Conservation (phyloP, 2,113 vertebrate species). For the Dromaius novaehollandiae region DNA sequence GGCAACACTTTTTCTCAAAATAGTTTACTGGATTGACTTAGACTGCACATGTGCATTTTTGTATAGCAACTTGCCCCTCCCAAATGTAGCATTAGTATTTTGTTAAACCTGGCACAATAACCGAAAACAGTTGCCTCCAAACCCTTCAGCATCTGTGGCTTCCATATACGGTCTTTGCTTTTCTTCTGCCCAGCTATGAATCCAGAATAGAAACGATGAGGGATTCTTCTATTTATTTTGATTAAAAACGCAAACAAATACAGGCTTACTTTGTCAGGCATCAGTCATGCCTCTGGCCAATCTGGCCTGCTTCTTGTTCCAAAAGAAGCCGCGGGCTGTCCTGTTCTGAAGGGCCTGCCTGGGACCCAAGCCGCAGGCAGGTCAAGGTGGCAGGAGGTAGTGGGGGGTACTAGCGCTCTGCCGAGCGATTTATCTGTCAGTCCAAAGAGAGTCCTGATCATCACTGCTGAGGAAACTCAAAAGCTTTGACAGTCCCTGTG, state of each 20-base stretch:
- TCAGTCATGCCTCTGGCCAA: not conserved
- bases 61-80: not conserved
- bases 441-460: not conserved
- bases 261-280: not conserved
- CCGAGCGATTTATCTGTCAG: not conserved
- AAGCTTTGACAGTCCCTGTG: not conserved
- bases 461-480: not conserved
- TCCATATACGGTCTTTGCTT: not conserved
- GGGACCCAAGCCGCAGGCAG: not conserved
- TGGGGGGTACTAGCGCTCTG: not conserved
- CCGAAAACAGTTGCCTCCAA: not conserved
- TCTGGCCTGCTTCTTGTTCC: not conserved
- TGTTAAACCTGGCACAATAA: not conserved
- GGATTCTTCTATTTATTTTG: not conserved
- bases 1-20: not conserved
- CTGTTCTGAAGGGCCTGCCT: not conserved
- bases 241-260: not conserved
- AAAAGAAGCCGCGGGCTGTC: not conserved
- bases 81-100: not conserved
- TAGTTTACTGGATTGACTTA: not conserved
- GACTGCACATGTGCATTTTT: not conserved
- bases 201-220: not conserved
- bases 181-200: not conserved
- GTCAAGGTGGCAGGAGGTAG: not conserved
- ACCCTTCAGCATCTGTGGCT: not conserved